Conservation (phyloP, 2,888 invertebrate genomes). For the Scaeva pyrastri region DNA sequence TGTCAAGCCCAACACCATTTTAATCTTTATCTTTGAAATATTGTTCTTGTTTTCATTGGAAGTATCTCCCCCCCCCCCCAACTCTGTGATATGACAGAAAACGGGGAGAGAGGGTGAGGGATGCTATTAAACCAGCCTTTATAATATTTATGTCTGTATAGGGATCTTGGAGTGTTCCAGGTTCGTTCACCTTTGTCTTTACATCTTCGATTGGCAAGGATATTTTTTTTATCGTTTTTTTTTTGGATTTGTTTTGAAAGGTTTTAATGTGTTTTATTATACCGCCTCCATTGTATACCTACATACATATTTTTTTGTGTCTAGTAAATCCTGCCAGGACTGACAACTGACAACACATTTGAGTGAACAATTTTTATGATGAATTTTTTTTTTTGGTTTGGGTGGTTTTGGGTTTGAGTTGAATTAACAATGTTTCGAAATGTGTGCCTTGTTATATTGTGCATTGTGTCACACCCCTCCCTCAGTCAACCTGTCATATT, state of each 20-base stretch:
- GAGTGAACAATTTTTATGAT: neutral
- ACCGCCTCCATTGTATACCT: no score
- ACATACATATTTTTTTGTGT: neutral
- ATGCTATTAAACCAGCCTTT: neutral
- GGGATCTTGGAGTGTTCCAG: neutral
- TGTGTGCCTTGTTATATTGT: neutral
- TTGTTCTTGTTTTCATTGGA: slow-evolving; percentile 4
- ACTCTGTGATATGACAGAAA: no score
- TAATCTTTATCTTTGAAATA: slow-evolving; percentile 21
- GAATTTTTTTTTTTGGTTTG: neutral
- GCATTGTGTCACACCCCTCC: neutral
- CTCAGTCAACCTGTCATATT: neutral
- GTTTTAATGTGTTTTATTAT: neutral
- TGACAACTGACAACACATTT: neutral
- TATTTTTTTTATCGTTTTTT: neutral
- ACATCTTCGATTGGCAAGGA: neutral
- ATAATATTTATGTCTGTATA: neutral
- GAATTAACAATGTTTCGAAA: neutral
- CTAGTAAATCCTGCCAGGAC: neutral
- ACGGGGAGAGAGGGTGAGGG: no score
- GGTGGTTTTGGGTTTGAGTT: no score
- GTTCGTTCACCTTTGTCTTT: slow-evolving; percentile 1
- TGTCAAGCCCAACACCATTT: slow-evolving; percentile 19
- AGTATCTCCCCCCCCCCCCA: no score
- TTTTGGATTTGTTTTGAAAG: neutral